Evolutionary conservation across 1,140 invertebrate species (phyloP).

Genomic region (Nasonia vitripennis): DNA sequence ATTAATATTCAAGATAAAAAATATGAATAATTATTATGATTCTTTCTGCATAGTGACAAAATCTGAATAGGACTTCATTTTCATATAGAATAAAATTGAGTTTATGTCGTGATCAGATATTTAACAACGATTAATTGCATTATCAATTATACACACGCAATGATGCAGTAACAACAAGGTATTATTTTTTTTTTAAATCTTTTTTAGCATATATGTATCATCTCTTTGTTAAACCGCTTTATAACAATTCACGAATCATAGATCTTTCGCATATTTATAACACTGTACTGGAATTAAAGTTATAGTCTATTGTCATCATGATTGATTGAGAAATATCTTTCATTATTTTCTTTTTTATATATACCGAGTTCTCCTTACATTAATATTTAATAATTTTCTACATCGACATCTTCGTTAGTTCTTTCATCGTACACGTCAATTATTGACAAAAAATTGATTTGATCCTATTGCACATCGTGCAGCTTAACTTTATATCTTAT

Average conservation of each 20-base stretch:
- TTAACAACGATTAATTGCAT: conserved; percentile 44
- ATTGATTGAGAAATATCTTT: conserved; percentile 67
- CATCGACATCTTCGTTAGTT: conserved; percentile 48
- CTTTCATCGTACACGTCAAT: conserved; percentile 40
- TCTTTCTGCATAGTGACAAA: conserved; percentile 3
- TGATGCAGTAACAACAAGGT: conserved; percentile 59
- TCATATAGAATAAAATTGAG: conserved; percentile 32
- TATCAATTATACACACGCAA: conserved; percentile 55
- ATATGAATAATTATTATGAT: conserved; percentile 46
- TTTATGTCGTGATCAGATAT: conserved; percentile 27
- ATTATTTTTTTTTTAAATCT: conserved; percentile 47
- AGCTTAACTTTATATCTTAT: conserved; percentile 32
- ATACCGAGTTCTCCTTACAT: conserved; percentile 20
- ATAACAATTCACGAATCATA: conserved; percentile 55
- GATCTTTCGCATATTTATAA: conserved; percentile 41
- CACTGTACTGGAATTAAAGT: conserved; percentile 49
- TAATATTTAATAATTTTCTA: conserved; percentile 51
- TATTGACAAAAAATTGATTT: conserved; percentile 49
- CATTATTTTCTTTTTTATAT: conserved; percentile 48
- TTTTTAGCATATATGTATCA: conserved; percentile 42
- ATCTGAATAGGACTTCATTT: conserved; percentile 45
- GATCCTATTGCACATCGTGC: conserved; percentile 61
- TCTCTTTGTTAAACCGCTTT: conserved; percentile 29
- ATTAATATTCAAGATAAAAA: not conserved
- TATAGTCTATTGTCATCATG: conserved; percentile 70